Evolutionary conservation across 2,797 vertebrate genomes (phyloP), one percentile per base, ranked within the genome.

Genomic region (Spea hammondii): DNA sequence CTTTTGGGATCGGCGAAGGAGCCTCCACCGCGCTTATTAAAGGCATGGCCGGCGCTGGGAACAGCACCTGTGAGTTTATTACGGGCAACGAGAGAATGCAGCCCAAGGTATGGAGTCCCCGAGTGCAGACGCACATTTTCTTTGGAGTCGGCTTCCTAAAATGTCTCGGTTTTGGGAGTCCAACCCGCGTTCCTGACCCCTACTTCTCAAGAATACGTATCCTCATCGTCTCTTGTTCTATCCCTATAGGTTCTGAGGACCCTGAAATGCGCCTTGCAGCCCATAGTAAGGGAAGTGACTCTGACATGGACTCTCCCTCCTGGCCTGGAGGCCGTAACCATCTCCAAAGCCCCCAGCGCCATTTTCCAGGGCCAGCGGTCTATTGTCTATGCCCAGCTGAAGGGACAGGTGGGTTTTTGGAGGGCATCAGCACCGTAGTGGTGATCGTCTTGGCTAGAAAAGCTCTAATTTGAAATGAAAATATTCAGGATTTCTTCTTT

Each of bases 61-160:
- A 88, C 57, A 94, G 94, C 84, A 91, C 10, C 76, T 88, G 81
- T 65, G 94, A 95, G 86, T 96, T 96, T 84, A 93, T 96, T 86
- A 91, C 88, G 5, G 93, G 88, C 17, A 83, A 83, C 1, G 93
- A 95, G 48, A 89, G 92, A 79, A 92, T 96, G 91, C 93, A 95
- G 79, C 75, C 89, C 64, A 96, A 95, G 91, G 94, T 96, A 85
- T 87, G 83, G 9, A 48, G 32, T 32, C 32, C 32, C 32, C 32
- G 32, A 32, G 32, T 2, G 32, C 32, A 32, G 32, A 32, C 32
- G 32, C 32, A 32, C 32, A 32, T 32, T 32, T 32, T 3, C 32
- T 32, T 32, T 32, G 32, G 32, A 32, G 3, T 32, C 32, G 32
- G 32, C 3, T 32, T 32, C 32, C 32, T 32, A 32, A 32, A 32